Base-by-base conservation (phyloP, 2,113 vertebrate genomes). In the Mellivora capensis region DNA sequence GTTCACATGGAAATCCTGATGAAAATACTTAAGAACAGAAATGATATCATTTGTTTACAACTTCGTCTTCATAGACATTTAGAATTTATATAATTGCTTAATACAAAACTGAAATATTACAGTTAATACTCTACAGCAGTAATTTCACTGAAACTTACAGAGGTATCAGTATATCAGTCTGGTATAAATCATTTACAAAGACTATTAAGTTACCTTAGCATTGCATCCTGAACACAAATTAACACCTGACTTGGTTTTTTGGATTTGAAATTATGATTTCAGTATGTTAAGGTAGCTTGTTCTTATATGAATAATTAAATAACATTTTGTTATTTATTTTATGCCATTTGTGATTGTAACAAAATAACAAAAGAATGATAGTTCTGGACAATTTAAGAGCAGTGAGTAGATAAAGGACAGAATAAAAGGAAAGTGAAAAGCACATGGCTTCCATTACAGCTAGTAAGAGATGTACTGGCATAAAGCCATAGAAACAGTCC, bases 1-100 rank as follows among this genome's bases (percentile, higher is more conserved):
- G 15, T 72, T 91, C 37, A 85, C 2, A 25, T 72, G 4, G 47
- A 69, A 52, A 82, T 59, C 4, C 31, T 88, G 54, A 90, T 90
- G 62, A 93, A 94, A 94, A 94, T 90, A 94, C 20, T 31, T 59
- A 69, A 77, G 52, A 87, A 81, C 34, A 90, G 15, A 91, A 87
- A 77, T 71, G 10, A 54, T 71, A 77, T 87, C 76, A 82, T 29
- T 59, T 97, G 34, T 77, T 88, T 95, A 91, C 0, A 97, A 61
- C 8, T 91, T 80, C 94, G 37, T 52, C 62, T 87, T 95, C 87
- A 59, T 42, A 95, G 69, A 79, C 42, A 91, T 84, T 80, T 82
- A 94, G 4, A 97, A 79, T 67, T 8, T 61, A 44, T 74, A 72
- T 79, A 84, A 85, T 69, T 76, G 14, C 59, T 76, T 72, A 23